A percentile compares a stretch with the other conserved stretches of the same genome.
Evolutionary conservation across 1,140 invertebrate species (phyloP).

Genomic region (Zaprionus gabonicus): DNA sequence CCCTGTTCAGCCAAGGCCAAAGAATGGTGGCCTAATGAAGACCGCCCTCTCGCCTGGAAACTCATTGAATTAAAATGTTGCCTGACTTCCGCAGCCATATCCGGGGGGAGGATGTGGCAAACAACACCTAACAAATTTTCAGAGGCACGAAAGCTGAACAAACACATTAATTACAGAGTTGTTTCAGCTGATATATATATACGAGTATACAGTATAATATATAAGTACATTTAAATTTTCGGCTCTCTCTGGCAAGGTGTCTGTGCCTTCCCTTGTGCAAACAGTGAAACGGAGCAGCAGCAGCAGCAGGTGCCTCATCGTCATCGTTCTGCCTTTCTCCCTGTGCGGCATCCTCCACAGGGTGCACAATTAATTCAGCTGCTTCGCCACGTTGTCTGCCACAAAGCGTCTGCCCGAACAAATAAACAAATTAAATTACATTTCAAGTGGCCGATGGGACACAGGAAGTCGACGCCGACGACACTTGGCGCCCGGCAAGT

Average conservation of each 20-base stretch:
- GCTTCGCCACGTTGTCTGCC: constrained; percentile 42
- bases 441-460: constrained; percentile 60
- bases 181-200: constrained; percentile 13
- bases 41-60: background rate
- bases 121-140: constrained; percentile 62
- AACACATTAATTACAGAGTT: constrained; percentile 77
- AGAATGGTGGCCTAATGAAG: background rate
- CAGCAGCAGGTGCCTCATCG: constrained; percentile 1
- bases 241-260: constrained; percentile 11
- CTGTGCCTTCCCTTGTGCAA: constrained; percentile 19
- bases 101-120: constrained; percentile 30
- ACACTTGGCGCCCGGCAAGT: constrained; percentile 13
- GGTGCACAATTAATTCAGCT: constrained; percentile 71
- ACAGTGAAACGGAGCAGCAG: constrained; percentile 5
- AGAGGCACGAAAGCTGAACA: constrained; percentile 68
- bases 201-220: background rate
- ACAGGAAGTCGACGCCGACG: constrained; percentile 46
- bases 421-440: constrained; percentile 83
- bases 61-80: constrained; percentile 75
- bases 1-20: background rate
- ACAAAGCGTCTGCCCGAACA: constrained; percentile 43
- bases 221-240: constrained; percentile 1
- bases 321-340: no score
- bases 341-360: constrained; percentile 4
- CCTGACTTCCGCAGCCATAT: constrained; percentile 43